Evolutionary conservation across 2,797 vertebrate genomes (phyloP).

Genomic region (Crypturellus tataupa): DNA sequence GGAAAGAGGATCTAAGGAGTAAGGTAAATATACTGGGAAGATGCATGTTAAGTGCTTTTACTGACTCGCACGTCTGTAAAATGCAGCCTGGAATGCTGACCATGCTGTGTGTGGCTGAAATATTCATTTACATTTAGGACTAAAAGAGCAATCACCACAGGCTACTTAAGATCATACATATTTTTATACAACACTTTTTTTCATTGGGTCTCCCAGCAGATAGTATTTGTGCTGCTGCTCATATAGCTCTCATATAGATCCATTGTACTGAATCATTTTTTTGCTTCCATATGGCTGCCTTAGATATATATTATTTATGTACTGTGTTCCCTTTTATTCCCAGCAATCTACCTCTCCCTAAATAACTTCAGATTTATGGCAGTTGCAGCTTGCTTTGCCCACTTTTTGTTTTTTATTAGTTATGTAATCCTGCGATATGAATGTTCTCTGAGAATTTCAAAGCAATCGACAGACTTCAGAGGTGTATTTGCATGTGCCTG

Average conservation of each 20-base stretch:
- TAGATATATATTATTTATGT: background rate
- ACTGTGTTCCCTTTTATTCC: background rate
- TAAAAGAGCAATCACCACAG: background rate
- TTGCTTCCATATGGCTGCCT: background rate
- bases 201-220: background rate
- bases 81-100: background rate
- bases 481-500: background rate
- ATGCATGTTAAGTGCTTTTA: background rate
- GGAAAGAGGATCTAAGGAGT: constrained; percentile 89
- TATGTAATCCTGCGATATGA: background rate
- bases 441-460: background rate
- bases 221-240: background rate
- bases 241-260: background rate
- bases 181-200: background rate
- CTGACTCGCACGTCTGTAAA: background rate
- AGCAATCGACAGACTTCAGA: background rate
- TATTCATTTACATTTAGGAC: background rate
- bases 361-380: background rate
- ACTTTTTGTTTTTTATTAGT: background rate
- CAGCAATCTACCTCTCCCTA: background rate
- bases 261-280: background rate
- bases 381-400: background rate
- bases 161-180: background rate
- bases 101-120: background rate
- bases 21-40: constrained; percentile 84